Percentiles rank a stretch among this genome's conserved stretches.
phyloP scores from a whole-genome alignment of 2,888 invertebrate genomes.

The Diloba caeruleocephala region DNA sequence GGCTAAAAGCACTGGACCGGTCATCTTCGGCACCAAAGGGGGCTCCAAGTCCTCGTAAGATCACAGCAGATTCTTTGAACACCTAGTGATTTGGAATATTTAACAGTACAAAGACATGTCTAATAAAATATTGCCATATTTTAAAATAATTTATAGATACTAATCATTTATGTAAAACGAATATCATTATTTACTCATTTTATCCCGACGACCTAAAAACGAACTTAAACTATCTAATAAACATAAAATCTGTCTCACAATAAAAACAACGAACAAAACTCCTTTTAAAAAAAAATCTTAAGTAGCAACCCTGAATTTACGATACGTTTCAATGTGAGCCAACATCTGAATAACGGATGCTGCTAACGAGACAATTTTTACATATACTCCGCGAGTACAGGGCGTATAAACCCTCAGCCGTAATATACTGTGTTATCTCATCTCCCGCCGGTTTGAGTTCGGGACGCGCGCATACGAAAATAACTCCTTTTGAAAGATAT shows the following conservation, averaged over 20 bases:
- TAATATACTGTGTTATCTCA: slow-evolving; percentile 9
- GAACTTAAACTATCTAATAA: no score
- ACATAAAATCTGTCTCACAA: neutral
- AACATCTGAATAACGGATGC: slow-evolving; percentile 59
- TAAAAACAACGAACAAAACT: neutral
- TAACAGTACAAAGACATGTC: no score
- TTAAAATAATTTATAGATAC: no score
- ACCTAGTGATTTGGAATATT: no score
- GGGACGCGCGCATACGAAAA: neutral
- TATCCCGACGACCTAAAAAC: no score
- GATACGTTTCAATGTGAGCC: slow-evolving; percentile 51
- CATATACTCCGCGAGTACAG: slow-evolving; percentile 17
- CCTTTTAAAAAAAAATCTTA: neutral
- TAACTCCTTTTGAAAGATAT: neutral
- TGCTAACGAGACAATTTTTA: slow-evolving; percentile 66
- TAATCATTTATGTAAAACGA: no score
- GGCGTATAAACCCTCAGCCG: slow-evolving; percentile 4
- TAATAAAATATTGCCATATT: no score
- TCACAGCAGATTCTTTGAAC: no score
- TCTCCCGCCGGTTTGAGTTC: neutral
- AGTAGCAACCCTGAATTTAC: slow-evolving; percentile 15
- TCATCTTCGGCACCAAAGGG: no score
- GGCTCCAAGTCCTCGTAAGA: no score
- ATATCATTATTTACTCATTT: no score
- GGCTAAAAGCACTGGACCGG: no score